phyloP scores from a whole-genome alignment of 2,888 invertebrate species.

The Caenorhabditis drosophilae region DNA sequence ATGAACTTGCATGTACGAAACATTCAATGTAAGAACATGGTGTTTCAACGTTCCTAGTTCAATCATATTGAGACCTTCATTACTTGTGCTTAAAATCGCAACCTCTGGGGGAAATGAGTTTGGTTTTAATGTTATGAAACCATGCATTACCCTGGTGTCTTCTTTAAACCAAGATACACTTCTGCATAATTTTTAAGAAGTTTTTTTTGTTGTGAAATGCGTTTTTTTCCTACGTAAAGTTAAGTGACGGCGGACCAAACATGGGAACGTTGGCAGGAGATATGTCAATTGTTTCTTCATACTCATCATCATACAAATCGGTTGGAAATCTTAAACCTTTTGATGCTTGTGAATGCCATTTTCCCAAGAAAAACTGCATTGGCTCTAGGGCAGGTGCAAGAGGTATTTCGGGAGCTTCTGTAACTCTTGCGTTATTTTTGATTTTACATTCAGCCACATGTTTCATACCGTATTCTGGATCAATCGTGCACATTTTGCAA shows the following conservation, averaged over 20 bases:
- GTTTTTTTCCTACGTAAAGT: constrained; percentile 67
- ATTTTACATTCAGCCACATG: background rate
- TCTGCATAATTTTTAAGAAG: constrained; percentile 39
- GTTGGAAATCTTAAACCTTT: constrained; percentile 66
- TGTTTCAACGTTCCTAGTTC: constrained; percentile 65
- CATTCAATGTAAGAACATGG: constrained; percentile 66
- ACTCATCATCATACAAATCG: constrained; percentile 60
- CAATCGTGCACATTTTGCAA: constrained; percentile 66
- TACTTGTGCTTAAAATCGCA: constrained; percentile 66
- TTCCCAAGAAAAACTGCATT: constrained; percentile 68
- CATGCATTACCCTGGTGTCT: constrained; percentile 64
- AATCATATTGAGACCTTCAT: constrained; percentile 68
- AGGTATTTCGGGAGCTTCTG: constrained; percentile 62
- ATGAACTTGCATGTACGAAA: constrained; percentile 69
- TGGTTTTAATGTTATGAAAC: constrained; percentile 66
- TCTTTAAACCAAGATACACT: constrained; percentile 59
- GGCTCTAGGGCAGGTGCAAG: constrained; percentile 69
- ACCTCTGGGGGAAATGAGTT: constrained; percentile 67
- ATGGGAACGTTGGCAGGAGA: constrained; percentile 67
- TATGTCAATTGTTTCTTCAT: constrained; percentile 66
- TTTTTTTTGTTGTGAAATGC: no score
- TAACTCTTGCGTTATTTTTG: constrained; percentile 6
- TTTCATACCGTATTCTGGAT: constrained; percentile 57
- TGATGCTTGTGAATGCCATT: constrained; percentile 66
- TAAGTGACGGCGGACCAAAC: constrained; percentile 69